Percentiles rank a stretch among this genome's conserved stretches.
phyloP scores from a whole-genome alignment of 1,140 invertebrate species.

The Leptinotarsa undecemlineata region DNA sequence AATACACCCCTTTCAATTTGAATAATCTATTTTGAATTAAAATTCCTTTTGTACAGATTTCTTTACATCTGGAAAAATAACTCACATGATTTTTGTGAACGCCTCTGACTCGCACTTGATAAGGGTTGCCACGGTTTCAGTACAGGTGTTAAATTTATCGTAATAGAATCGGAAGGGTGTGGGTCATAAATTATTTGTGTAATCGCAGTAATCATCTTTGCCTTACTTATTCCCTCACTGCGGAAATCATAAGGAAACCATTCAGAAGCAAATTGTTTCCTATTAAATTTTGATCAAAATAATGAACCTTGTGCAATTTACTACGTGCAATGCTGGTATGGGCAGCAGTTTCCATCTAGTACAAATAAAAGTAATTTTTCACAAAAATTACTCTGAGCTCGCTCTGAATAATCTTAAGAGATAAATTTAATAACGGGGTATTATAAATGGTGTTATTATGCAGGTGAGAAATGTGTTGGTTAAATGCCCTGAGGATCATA shows the following conservation, averaged over 20 bases:
- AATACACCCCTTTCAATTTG: too few species aligned
- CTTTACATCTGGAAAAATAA: too few species aligned
- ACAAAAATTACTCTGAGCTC: too few species aligned
- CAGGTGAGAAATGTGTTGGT: too few species aligned
- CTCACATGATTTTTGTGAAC: not conserved
- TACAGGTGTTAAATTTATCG: constrained; percentile 52
- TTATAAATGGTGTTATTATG: too few species aligned
- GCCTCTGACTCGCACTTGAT: not conserved
- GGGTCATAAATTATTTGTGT: constrained; percentile 44
- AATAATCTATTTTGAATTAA: too few species aligned
- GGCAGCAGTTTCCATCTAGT: not conserved
- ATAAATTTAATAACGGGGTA: too few species aligned
- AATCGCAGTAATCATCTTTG: constrained; percentile 32
- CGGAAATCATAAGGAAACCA: constrained; percentile 12
- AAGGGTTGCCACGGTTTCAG: constrained; percentile 17
- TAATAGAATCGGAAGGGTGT: constrained; percentile 53
- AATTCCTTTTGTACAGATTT: too few species aligned
- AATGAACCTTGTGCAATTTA: constrained; percentile 12
- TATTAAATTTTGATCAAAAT: constrained; percentile 22
- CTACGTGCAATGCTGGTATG: constrained; percentile 9
- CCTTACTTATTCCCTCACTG: not conserved
- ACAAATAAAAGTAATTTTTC: too few species aligned
- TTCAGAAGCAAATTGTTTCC: constrained; percentile 20
- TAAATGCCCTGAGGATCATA: too few species aligned
- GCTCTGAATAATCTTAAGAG: too few species aligned